Percentiles rank a stretch among this genome's conserved stretches.
Conservation (phyloP, 2,888 invertebrate genomes). For the Agrochola lychnidis region DNA sequence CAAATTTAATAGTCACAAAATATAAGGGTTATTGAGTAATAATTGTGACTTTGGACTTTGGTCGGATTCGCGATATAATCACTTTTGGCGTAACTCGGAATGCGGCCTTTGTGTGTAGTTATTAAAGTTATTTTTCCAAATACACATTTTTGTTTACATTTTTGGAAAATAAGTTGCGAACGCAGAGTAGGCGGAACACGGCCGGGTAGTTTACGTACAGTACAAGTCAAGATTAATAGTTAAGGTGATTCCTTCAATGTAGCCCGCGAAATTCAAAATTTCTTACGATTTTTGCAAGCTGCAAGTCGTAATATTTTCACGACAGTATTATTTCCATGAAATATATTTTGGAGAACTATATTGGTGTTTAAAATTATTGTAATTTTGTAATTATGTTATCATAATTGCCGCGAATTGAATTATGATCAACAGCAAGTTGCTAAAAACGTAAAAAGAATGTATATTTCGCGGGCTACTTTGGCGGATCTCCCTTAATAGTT, state of each 20-base stretch:
- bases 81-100: no score
- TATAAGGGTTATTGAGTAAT: no score
- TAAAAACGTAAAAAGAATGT: neutral
- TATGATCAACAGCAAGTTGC: neutral
- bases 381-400: neutral
- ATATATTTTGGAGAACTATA: no score
- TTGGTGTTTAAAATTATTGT: neutral
- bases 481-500: neutral
- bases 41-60: no score
- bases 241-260: neutral
- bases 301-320: neutral
- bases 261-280: neutral
- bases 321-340: no score
- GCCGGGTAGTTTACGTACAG: neutral
- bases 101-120: neutral
- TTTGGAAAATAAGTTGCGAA: neutral
- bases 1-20: no score
- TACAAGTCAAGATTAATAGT: neutral
- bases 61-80: no score
- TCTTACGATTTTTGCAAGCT: neutral
- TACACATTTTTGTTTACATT: neutral
- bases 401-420: neutral
- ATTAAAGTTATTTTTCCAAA: neutral
- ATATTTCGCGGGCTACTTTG: neutral
- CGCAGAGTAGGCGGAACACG: neutral